Base-by-base conservation (phyloP, 2,797 vertebrate species). In the Myripristis jacobus region DNA sequence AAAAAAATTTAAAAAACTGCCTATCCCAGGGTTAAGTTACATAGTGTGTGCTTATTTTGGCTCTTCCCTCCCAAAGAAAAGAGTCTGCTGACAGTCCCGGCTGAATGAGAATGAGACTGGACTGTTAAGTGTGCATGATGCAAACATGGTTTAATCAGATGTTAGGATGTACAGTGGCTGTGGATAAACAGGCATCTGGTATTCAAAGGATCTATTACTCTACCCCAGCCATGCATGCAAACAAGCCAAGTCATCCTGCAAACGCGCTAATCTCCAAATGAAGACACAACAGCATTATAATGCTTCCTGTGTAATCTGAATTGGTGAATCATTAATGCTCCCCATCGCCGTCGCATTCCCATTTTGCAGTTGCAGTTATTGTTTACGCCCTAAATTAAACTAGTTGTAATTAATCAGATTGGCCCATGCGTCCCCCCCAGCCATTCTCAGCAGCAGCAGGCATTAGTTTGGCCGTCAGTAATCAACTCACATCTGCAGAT, bases 371-470 rank as follows among this genome's bases (percentile, higher is more conserved):
- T 66, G 61, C 18, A 56, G 52, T 69, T 77, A 60, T 77, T 86
- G 82, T 88, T 84, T 80, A 70, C 72, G 60, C 55, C 79, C 51
- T 73, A 67, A 83, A 87, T 86, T 51, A 69, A 84, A 76, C 34
- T 50, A 18, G 69, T 60, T 57, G 31, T 87, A 75, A 82, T 84
- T 57, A 81, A 73, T 79, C 61, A 44, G 66, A 70, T 70, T 79
- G 55, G 65, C n/a, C 31, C 1, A 6, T 2, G 36, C 59, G 48
- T 76, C 77, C 60, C 70, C 60, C 70, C 60, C 58, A 67, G 66
- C 70, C 76, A 41, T 58, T 70, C 67, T 69, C 61, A 29, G 16
- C 59, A 27, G 68, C 81, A 56, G 43, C 61, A 54, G 73, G 31
- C 79, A 67, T 82, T 79, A 86, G 70, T 85, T 79, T 72, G 61